A percentile compares a stretch with the other conserved stretches of the same genome.
phyloP scores from a whole-genome alignment of 2,888 invertebrate species.

The Hoplodrina blanda region DNA sequence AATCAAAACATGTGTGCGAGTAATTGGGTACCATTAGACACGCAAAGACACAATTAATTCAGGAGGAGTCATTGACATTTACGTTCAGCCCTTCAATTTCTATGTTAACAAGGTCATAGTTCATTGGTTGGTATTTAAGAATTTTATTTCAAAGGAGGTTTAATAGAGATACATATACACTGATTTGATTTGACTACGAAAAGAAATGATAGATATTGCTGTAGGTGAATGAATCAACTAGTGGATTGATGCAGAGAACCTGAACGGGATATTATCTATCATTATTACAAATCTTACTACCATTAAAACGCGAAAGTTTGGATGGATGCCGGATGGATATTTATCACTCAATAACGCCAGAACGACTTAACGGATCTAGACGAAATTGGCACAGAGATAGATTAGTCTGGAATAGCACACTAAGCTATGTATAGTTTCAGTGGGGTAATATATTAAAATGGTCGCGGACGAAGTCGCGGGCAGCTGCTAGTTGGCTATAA shows the following conservation, averaged over 20 bases:
- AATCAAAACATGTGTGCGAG: slow-evolving; percentile 12
- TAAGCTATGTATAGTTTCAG: too few relatives aligned
- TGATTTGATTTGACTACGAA: slow-evolving; percentile 17
- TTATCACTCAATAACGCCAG: too few relatives aligned
- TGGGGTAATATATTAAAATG: too few relatives aligned
- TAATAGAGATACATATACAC: slow-evolving; percentile 20
- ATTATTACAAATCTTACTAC: neutral
- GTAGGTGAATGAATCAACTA: slow-evolving; percentile 5
- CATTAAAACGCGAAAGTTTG: too few relatives aligned
- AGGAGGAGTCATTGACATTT: slow-evolving; percentile 54
- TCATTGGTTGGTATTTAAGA: slow-evolving; percentile 24
- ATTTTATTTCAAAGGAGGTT: slow-evolving; percentile 19
- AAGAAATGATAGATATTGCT: neutral
- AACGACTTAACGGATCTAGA: too few relatives aligned
- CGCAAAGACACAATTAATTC: slow-evolving; percentile 58
- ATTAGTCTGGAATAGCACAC: too few relatives aligned
- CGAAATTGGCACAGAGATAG: too few relatives aligned
- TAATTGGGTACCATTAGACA: slow-evolving; percentile 34
- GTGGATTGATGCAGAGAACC: slow-evolving; percentile 12
- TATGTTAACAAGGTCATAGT: slow-evolving; percentile 51
- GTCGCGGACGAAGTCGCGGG: too few relatives aligned
- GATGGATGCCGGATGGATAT: too few relatives aligned
- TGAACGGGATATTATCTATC: neutral
- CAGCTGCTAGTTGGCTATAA: neutral
- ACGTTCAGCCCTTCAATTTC: slow-evolving; percentile 47